Base-by-base conservation (phyloP, 2,888 invertebrate species). In the Eledona agricola region DNA sequence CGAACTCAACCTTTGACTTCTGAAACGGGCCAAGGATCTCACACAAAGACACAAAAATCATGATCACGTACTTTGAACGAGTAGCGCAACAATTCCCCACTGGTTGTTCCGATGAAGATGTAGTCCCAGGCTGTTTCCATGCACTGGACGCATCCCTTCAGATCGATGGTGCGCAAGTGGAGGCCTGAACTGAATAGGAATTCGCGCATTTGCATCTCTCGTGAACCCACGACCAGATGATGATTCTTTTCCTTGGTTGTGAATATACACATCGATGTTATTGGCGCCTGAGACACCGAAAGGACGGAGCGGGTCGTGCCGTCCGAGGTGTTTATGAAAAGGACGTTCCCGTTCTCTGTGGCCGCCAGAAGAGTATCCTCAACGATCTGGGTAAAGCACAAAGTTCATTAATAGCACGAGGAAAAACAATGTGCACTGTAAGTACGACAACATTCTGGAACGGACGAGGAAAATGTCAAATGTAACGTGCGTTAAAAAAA, bases 91-190 rank as follows among this genome's bases (percentile, higher is more conserved):
- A 90, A 82, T 60, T 84, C 84, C 9, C 90, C 90, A 59, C 84
- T 84, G 58, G 84, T 81, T 1, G 88, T 87, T 25, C 90, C 90
- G 17, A 89, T 81, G 65, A 84, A 90, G 20, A 89, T 80, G 2
- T 80, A 82, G 57, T 83, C 84, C 89, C 89, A 90, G 1, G 83
- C 81, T 15, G 83, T 77, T 60, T 89, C 89, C 81, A 90, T 86
- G 9, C 89, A 87, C 67, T 89, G 89, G 55, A 89, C 80, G 0
- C 87, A 84, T 66, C 83, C 84, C 3, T 81, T 78, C 1, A 85
- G 76, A 57, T 80, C 77, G 55, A 80, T 79, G 25, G 80, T 79
- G 1, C 79, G 78, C 2, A 81, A 77, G 43, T 81, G 77, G 64
- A 81, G 79, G 46, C 78, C 63, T 0, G 81, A 82, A 66, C 80